Conservation (phyloP, 2,797 vertebrate species). For the Natrix natrix region DNA sequence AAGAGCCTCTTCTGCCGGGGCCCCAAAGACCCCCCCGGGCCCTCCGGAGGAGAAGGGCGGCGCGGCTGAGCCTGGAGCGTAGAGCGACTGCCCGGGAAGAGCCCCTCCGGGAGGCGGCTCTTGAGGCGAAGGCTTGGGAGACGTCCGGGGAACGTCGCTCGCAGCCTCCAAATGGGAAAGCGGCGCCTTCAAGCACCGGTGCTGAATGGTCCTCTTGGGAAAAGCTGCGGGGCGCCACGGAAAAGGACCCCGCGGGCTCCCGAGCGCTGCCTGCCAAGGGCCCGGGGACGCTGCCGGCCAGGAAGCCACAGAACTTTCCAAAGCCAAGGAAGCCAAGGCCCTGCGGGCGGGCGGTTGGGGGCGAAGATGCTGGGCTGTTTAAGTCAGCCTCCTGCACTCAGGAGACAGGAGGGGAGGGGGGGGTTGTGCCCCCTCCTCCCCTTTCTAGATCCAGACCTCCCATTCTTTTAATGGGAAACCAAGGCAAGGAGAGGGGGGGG, state of each 20-base stretch:
- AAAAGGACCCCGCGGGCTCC: no score
- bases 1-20: not conserved
- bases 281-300: no score
- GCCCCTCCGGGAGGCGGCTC: no score
- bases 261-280: no score
- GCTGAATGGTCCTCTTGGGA: no score
- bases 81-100: accelerated
- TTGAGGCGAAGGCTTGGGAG: no score
- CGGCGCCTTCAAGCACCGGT: no score
- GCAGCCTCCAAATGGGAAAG: not conserved
- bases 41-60: no score
- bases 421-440: not conserved
- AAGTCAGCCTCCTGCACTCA: no score
- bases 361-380: not conserved
- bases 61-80: not conserved
- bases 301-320: accelerated
- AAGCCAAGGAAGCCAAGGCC: not conserved
- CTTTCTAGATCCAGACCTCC: not conserved
- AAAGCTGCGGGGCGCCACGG: not conserved
- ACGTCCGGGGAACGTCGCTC: not conserved
- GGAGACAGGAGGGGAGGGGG: no score
- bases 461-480: not conserved
- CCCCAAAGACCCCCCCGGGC: not conserved
- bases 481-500: not conserved
- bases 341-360: not conserved